Base-by-base conservation (phyloP, 1,140 invertebrate species). In the Drosophila repletoides region DNA sequence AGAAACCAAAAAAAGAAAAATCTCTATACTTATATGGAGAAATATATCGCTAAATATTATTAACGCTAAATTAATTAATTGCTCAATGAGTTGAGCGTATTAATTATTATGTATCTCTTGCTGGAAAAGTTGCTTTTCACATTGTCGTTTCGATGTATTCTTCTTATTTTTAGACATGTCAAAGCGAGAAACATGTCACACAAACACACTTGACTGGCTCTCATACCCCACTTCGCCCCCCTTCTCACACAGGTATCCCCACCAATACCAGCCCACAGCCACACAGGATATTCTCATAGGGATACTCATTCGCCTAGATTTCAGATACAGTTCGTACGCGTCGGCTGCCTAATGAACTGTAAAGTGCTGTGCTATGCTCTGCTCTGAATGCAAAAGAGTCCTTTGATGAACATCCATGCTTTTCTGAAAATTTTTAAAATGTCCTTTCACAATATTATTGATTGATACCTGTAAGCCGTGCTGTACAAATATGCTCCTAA, bases 11-110 rank as follows among this genome's bases (percentile, higher is more conserved):
- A 28, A 33, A 26, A n/a, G n/a, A n/a, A n/a, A n/a, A n/a, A n/a
- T n/a, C n/a, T n/a, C n/a, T n/a, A n/a, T n/a, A n/a, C n/a, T n/a
- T n/a, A n/a, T n/a, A n/a, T n/a, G n/a, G n/a, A n/a, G n/a, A n/a
- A n/a, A n/a, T n/a, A n/a, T n/a, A 26, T 33, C 15, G 36, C 68
- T 46, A 51, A 28, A 40, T 67, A 80, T 84, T 84, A 84, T 79
- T 84, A 75, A 84, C 79, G 75, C 71, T 61, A 60, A 80, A 84
- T 84, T 84, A 80, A 86, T 64, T 77, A 84, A 84, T 84, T 84
- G 79, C 67, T 65, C 79, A 84, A 22, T 84, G 80, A 80, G 48
- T 84, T 72, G 75, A 71, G 60, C 45, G 10, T 40, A 61, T 67
- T 65, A 58, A 70, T 64, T 70, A 56, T 64, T 36, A 46, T 51